Evolutionary conservation across 1,140 invertebrate genomes (phyloP).

Genomic region (Monomorium pharaonis): DNA sequence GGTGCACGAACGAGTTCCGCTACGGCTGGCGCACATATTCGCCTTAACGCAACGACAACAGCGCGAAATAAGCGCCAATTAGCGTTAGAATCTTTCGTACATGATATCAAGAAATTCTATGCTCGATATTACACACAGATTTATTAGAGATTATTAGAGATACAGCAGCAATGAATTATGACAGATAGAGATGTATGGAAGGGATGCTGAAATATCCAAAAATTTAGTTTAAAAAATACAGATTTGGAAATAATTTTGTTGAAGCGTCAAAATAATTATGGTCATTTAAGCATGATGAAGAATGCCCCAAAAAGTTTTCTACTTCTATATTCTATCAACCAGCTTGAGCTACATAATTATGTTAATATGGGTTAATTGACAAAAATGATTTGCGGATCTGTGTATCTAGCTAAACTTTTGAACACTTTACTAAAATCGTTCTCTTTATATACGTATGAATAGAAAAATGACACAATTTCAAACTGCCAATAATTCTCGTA

Average conservation of each 20-base stretch:
- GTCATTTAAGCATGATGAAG: too few species aligned
- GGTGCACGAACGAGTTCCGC: constrained; percentile 36
- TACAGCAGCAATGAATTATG: not conserved
- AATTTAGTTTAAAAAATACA: too few species aligned
- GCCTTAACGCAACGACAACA: not conserved
- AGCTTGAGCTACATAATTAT: too few species aligned
- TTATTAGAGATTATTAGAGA: not conserved
- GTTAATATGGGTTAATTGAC: too few species aligned
- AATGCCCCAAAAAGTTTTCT: too few species aligned
- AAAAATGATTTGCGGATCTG: too few species aligned
- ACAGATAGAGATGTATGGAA: not conserved
- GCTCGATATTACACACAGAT: not conserved
- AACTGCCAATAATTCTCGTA: not conserved
- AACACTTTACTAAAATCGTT: too few species aligned
- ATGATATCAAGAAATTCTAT: constrained; percentile 2
- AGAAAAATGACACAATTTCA: not conserved
- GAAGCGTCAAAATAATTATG: too few species aligned
- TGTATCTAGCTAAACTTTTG: too few species aligned
- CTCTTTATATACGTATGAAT: not conserved
- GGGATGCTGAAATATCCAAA: too few species aligned
- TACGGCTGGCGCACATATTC: not conserved
- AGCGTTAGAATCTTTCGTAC: constrained; percentile 11
- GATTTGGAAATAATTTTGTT: too few species aligned
- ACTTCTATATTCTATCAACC: too few species aligned
- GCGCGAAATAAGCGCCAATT: constrained; percentile 40